These are phyloP conservation scores for Notechis scutatus DNA, from an alignment of 2,113 vertebrate genomes.

Conservation along the genomic window DNA sequence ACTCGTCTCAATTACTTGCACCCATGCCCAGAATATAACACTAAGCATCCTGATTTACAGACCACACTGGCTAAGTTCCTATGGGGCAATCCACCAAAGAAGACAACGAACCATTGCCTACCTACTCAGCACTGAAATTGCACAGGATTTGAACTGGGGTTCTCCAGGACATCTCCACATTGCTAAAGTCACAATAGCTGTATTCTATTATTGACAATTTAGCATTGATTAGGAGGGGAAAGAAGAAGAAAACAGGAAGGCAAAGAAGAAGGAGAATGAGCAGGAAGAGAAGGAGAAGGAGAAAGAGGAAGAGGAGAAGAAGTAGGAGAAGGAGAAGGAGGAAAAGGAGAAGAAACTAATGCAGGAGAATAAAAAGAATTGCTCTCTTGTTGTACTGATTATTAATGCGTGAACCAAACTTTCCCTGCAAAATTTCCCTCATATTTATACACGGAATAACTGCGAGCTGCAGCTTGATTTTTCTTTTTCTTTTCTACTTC, in stretches of 20 bases:
- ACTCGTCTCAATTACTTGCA: too few relatives aligned
- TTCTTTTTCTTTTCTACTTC: constrained; percentile 9
- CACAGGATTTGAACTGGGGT: neutral
- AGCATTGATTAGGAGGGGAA: neutral
- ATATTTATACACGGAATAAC: neutral
- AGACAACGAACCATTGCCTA: neutral
- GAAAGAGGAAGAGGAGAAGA: too few relatives aligned
- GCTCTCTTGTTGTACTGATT: neutral
- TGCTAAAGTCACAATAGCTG: neutral
- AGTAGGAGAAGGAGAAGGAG: too few relatives aligned
- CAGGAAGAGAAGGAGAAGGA: too few relatives aligned
- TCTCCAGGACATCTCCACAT: neutral
- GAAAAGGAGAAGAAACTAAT: too few relatives aligned
- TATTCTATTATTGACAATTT: neutral
- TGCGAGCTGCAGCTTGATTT: neutral
- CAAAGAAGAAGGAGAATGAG: neutral
- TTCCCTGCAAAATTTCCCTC: neutral
- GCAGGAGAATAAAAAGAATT: neutral
- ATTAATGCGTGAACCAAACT: neutral
- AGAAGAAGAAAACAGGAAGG: neutral
- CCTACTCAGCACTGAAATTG: neutral
- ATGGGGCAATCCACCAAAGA: too few relatives aligned
- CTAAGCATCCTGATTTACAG: too few relatives aligned
- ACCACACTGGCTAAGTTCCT: too few relatives aligned
- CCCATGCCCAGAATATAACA: too few relatives aligned